Conservation (phyloP, 2,113 vertebrate genomes). For the Tachysurus vachellii region DNA sequence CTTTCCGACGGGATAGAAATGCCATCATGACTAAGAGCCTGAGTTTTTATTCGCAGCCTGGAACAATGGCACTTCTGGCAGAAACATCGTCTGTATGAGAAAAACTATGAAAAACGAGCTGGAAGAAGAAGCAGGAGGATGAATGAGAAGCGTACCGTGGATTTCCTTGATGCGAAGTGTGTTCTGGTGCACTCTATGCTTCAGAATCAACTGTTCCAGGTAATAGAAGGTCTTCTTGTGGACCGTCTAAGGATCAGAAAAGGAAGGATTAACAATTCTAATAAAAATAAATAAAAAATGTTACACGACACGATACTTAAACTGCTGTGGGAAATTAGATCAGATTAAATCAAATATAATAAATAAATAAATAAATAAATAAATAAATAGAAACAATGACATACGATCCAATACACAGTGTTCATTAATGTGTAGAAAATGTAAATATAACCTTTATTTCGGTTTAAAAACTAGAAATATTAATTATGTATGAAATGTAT, state of each 20-base stretch:
- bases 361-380: neutral
- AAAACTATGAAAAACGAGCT: neutral
- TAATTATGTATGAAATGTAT: neutral
- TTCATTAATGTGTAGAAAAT: neutral
- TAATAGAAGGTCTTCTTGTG: slow-evolving; percentile 99
- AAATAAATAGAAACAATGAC: neutral
- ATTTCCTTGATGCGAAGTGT: slow-evolving; percentile 95
- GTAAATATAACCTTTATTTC: neutral
- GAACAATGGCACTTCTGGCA: neutral
- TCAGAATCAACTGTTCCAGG: slow-evolving; percentile 94
- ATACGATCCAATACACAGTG: neutral
- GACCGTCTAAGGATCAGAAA: slow-evolving; percentile 73
- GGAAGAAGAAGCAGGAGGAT: neutral
- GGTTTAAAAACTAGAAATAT: neutral
- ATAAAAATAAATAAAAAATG: neutral
- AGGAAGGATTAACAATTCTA: neutral
- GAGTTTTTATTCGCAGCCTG: neutral
- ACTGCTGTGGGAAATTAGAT: neutral
- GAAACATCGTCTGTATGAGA: neutral
- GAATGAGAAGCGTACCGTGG: slow-evolving; percentile 76
- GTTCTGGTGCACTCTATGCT: slow-evolving; percentile 92
- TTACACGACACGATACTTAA: neutral
- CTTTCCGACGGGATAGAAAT: neutral
- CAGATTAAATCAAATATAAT: neutral
- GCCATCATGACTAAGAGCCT: neutral